These are phyloP conservation scores for Pogona vitticeps DNA, from an alignment of 2,113 vertebrate species.

Conservation along the genomic window DNA sequence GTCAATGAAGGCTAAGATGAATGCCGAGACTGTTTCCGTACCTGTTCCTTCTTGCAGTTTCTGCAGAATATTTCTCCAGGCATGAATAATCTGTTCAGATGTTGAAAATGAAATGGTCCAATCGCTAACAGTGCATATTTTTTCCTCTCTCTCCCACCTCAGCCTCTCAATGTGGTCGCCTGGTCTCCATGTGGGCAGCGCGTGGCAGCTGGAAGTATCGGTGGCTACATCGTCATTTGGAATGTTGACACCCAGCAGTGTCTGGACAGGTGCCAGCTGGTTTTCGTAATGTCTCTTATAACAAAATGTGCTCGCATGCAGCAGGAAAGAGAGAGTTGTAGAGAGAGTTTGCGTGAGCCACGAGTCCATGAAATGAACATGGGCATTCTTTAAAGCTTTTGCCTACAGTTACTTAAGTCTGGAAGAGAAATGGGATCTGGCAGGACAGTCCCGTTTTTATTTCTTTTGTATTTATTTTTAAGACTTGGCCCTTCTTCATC, in stretches of 20 bases:
- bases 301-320: not conserved
- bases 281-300: not conserved
- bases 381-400: not conserved
- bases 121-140: not conserved
- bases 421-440: not conserved
- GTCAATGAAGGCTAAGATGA: not conserved
- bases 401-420: not conserved
- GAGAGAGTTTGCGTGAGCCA: not conserved
- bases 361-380: not conserved
- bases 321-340: too few relatives aligned
- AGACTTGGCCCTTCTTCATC: not conserved
- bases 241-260: conserved; percentile 83
- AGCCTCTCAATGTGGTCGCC: conserved; percentile 88
- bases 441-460: not conserved
- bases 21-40: not conserved
- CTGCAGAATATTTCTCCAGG: not conserved
- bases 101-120: not conserved
- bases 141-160: not conserved
- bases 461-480: not conserved
- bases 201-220: conserved; percentile 86
- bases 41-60: not conserved
- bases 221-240: conserved; percentile 87
- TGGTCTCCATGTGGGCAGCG: conserved; percentile 93
- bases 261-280: conserved; percentile 85
- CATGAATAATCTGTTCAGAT: not conserved